Percentiles rank a stretch among this genome's conserved stretches.
phyloP scores from a whole-genome alignment of 2,797 vertebrate genomes.

The Acanthis flammea region DNA sequence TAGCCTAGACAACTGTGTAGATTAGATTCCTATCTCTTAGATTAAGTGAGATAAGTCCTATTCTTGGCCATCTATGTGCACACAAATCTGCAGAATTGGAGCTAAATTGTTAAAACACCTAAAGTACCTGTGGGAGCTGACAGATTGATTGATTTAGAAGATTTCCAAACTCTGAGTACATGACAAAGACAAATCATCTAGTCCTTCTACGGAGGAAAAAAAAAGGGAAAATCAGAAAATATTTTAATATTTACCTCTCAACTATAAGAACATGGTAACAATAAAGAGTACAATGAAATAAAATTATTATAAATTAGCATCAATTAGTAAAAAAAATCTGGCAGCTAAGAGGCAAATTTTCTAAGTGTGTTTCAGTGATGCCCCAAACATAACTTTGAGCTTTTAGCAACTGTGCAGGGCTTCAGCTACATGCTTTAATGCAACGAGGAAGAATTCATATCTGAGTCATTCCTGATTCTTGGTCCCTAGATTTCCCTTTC shows the following conservation, averaged over 20 bases:
- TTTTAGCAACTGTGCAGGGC: neutral
- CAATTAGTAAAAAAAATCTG: neutral
- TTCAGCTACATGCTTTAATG: neutral
- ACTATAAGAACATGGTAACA: neutral
- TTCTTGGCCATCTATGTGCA: slow-evolving; percentile 1
- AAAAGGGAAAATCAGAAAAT: neutral
- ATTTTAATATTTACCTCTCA: neutral
- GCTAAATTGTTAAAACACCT: neutral
- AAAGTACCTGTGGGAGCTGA: neutral
- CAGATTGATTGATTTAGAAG: neutral
- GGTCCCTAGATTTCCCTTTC: neutral
- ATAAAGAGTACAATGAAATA: neutral
- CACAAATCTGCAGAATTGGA: neutral
- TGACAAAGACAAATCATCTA: neutral
- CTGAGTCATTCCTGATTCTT: neutral
- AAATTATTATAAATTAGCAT: neutral
- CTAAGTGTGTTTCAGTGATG: neutral
- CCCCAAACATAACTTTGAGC: neutral
- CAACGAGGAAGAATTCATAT: neutral
- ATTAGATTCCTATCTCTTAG: slow-evolving; percentile 8
- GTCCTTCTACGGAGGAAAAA: neutral
- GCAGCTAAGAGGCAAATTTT: neutral
- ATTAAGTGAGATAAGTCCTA: slow-evolving; percentile 36
- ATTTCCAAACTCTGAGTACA: neutral
- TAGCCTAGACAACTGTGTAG: slow-evolving; percentile 47